Conservation (phyloP, 2,113 vertebrate species). For the Oenanthe melanoleuca region DNA sequence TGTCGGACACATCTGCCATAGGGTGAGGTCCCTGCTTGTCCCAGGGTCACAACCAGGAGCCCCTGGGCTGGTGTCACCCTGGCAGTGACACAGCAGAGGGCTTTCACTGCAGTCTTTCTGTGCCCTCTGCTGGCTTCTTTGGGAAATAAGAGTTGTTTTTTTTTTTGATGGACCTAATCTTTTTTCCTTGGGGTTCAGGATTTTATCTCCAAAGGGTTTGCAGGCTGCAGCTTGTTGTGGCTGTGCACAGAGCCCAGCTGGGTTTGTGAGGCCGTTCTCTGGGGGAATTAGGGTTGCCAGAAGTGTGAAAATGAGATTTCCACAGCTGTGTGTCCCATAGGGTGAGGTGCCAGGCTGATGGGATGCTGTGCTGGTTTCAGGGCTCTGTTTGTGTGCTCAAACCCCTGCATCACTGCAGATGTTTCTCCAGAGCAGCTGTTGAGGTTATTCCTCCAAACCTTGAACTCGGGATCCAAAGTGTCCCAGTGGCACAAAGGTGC, state of each 20-base stretch:
- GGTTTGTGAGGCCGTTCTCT: background rate
- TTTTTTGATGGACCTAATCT: background rate
- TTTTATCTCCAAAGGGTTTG: background rate
- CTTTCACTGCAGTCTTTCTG: background rate
- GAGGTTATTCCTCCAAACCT: background rate
- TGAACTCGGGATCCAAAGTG: rapidly evolving
- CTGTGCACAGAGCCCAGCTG: rapidly evolving
- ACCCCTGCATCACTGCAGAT: background rate
- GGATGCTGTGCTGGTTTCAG: background rate
- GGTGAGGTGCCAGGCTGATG: background rate
- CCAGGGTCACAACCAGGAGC: rapidly evolving
- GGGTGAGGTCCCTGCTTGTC: background rate
- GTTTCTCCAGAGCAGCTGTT: rapidly evolving
- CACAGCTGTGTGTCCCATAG: rapidly evolving
- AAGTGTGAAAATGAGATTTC: background rate
- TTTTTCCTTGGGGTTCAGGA: background rate
- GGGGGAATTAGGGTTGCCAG: background rate
- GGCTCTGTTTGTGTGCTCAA: background rate
- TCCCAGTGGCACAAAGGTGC: background rate
- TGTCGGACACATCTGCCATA: background rate
- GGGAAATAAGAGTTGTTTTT: background rate
- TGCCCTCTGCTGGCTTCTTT: slow-evolving; percentile 64
- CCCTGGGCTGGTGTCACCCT: background rate
- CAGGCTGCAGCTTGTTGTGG: background rate
- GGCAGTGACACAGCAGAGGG: background rate